Evolutionary conservation across 2,797 vertebrate genomes (phyloP).

Genomic region (Crenuchus spilurus): DNA sequence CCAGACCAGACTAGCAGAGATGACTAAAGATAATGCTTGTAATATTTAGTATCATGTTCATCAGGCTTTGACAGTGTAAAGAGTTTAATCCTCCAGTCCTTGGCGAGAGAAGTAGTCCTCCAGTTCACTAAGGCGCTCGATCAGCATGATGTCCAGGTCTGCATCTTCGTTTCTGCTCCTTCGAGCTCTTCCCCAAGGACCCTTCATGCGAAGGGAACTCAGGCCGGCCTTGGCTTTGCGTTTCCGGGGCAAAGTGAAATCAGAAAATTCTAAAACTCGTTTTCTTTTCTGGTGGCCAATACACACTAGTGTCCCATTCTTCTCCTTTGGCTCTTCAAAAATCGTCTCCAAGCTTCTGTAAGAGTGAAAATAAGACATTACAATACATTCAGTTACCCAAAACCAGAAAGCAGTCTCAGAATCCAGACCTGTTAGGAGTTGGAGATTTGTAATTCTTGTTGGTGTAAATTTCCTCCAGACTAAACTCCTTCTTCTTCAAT

Average conservation of each 20-base stretch:
- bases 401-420: neutral
- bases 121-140: constrained; percentile 89
- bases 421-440: constrained; percentile 83
- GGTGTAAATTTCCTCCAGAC: constrained; percentile 96
- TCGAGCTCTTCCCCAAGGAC: constrained; percentile 80
- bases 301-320: constrained; percentile 85
- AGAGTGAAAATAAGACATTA: neutral
- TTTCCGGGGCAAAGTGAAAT: constrained; percentile 91
- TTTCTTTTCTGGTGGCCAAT: constrained; percentile 93
- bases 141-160: constrained; percentile 88
- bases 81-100: constrained; percentile 67
- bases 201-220: constrained; percentile 67
- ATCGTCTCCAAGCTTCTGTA: constrained; percentile 93
- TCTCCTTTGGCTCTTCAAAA: constrained; percentile 94
- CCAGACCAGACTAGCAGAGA: neutral
- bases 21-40: neutral
- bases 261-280: constrained; percentile 90
- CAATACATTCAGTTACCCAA: too few species aligned
- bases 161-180: constrained; percentile 77
- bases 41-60: neutral
- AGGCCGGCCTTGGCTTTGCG: constrained; percentile 74
- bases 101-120: constrained; percentile 86
- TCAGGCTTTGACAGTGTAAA: neutral
- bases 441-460: constrained; percentile 97
- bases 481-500: constrained; percentile 95